Percentiles rank a stretch among this genome's conserved stretches.
Evolutionary conservation across 2,797 vertebrate species (phyloP).

Genomic region (Trematomus bernacchii): DNA sequence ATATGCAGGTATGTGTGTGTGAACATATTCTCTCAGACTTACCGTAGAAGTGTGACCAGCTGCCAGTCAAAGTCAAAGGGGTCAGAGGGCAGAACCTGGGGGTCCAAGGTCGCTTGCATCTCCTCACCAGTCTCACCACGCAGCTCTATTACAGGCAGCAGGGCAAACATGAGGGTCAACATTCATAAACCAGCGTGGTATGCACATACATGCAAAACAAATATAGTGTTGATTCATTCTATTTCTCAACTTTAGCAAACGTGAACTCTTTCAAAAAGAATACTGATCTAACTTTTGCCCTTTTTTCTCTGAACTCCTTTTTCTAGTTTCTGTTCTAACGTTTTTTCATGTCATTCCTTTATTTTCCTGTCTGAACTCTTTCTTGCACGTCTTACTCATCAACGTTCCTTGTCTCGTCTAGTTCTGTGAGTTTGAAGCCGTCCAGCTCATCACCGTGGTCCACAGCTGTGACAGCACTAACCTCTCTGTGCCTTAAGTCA

Average conservation of each 20-base stretch:
- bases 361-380: constrained; percentile 33
- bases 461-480: constrained; percentile 32
- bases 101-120: constrained; percentile 56
- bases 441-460: constrained; percentile 32
- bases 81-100: constrained; percentile 57
- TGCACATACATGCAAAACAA: constrained; percentile 70
- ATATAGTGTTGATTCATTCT: constrained; percentile 38
- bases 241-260: constrained; percentile 39
- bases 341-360: background rate
- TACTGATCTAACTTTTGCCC: constrained; percentile 33
- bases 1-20: constrained; percentile 29
- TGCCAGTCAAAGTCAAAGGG: constrained; percentile 67
- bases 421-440: constrained; percentile 8
- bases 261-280: constrained; percentile 60
- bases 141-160: constrained; percentile 49
- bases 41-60: constrained; percentile 45
- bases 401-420: background rate
- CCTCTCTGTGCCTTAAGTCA: constrained; percentile 45
- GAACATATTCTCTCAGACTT: constrained; percentile 31
- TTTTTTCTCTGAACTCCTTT: constrained; percentile 30
- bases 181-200: constrained; percentile 69
- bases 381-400: background rate
- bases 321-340: background rate
- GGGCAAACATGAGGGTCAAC: constrained; percentile 31
- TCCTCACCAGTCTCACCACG: constrained; percentile 15